phyloP scores from a whole-genome alignment of 2,113 vertebrate species.

The human region GRCh38 chr1:20296001-20296500 shows the following conservation, averaged over 20 bases:
- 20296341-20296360: not conserved
- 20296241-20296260: not conserved
- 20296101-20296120: too few relatives aligned
- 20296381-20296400: not conserved
- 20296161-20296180: not conserved
- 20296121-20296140: too few relatives aligned
- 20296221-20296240: too few relatives aligned
- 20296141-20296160: too few relatives aligned
- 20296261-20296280: not conserved
- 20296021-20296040: too few relatives aligned
- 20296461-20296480: not conserved
- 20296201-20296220: not conserved
- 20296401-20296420: not conserved
- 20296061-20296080: too few relatives aligned
- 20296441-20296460: not conserved
- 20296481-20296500: not conserved
- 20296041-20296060: too few relatives aligned
- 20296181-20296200: not conserved
- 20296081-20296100: too few relatives aligned
- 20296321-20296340: too few relatives aligned
- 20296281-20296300: fast-evolving
- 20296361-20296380: not conserved
- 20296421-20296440: not conserved
- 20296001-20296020: too few relatives aligned
- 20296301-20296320: not conserved